Evolutionary conservation across 2,797 vertebrate species (phyloP), one percentile per base, ranked within the genome.

Genomic region (Cossypha niveicapilla): DNA sequence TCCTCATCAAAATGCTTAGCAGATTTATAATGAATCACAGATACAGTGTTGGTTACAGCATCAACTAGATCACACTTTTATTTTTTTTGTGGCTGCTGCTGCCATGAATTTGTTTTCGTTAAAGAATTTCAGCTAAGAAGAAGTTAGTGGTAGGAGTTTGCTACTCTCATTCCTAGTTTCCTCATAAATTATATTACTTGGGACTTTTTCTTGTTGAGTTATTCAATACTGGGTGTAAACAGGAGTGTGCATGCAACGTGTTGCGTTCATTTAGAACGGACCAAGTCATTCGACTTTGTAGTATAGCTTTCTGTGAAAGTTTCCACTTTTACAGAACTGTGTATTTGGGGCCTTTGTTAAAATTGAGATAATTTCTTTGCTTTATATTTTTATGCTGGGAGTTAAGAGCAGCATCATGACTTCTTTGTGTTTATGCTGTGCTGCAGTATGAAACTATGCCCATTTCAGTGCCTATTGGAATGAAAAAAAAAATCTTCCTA

Each of bases 1-100:
- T 42, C 65, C 30, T 86, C 45, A 70, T 66, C 47, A 72, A 61
- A 75, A 70, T 81, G 78, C 39, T 81, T 70, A 66, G 60, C 51
- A 76, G 47, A 70, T 84, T 72, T 54, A 4, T 72, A 88, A 75
- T 57, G 42, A 94, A 65, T 84, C 66, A 57, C 25, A 86, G 58
- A 77, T 54, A 62, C 66, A 84, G 45, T 16, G 35, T 66, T 81
- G 41, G 50, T 86, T 78, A 24, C 17, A 78, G 25, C 25, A 66
- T 54, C 72, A 75, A 68, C 54, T 72, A 61, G 35, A 61, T 77
- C 44, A 50, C 18, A 12, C 5, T 65, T 72, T 57, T 72, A 22
- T 37, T 57, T 61, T 57, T 50, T 50, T 50, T 27, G 18, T 72
- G 34, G 37, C 63, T 94, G 37, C 68, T 88, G 16, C 41, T 93